phyloP scores from a whole-genome alignment of 1,140 invertebrate species.

The Lasioglossum albipes region DNA sequence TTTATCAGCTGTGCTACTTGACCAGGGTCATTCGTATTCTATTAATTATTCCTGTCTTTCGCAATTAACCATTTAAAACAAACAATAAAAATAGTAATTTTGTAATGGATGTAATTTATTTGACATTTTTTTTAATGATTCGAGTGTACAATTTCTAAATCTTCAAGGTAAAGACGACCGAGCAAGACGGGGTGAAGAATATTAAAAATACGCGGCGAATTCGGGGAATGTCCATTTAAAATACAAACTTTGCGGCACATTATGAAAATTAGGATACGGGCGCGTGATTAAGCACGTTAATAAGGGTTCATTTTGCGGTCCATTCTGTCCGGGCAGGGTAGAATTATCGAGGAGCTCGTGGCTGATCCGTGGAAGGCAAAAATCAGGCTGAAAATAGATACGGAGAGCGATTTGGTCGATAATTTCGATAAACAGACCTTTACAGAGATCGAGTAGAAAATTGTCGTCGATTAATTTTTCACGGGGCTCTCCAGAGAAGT shows the following conservation, averaged over 20 bases:
- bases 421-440: slow-evolving; percentile 74
- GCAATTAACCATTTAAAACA: too few relatives aligned
- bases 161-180: too few relatives aligned
- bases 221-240: slow-evolving; percentile 46
- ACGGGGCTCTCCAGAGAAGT: slow-evolving; percentile 6
- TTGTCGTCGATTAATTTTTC: slow-evolving; percentile 39
- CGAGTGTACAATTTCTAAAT: too few relatives aligned
- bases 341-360: slow-evolving; percentile 59
- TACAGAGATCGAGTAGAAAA: slow-evolving; percentile 58
- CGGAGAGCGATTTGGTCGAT: slow-evolving; percentile 46
- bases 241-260: slow-evolving; percentile 52
- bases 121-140: too few relatives aligned
- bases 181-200: background rate
- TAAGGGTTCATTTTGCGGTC: slow-evolving; percentile 41
- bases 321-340: slow-evolving; percentile 47
- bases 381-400: slow-evolving; percentile 51
- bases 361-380: slow-evolving; percentile 41
- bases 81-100: too few relatives aligned
- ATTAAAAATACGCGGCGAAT: slow-evolving; percentile 5
- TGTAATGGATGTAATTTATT: too few relatives aligned
- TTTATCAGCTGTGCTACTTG: too few relatives aligned
- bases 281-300: slow-evolving; percentile 58
- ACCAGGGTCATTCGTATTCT: too few relatives aligned
- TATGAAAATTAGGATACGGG: slow-evolving; percentile 54
- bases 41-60: too few relatives aligned